Percentiles rank a stretch among this genome's conserved stretches.
These are phyloP conservation scores for Anoplius nigerrimus DNA, from an alignment of 2,888 invertebrate genomes.

Conservation along the genomic window DNA sequence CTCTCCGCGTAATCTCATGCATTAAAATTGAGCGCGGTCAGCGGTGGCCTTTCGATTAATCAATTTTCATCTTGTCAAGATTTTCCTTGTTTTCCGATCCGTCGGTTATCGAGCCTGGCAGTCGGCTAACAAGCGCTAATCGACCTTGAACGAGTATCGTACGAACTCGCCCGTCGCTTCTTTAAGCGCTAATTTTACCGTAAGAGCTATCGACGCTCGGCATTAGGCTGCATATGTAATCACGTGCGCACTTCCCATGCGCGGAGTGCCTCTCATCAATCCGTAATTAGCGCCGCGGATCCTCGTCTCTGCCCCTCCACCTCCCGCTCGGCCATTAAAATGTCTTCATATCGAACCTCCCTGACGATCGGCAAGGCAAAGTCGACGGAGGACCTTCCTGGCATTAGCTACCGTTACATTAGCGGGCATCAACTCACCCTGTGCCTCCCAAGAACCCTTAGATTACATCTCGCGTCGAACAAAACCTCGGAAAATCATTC, in stretches of 20 bases:
- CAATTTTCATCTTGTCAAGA: not conserved
- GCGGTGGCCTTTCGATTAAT: constrained; percentile 5
- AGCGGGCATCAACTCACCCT: not conserved
- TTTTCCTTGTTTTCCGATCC: not conserved
- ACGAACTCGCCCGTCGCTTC: constrained; percentile 1
- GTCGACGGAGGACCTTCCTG: too few species aligned
- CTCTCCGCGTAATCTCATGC: too few species aligned
- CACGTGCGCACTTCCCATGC: constrained; percentile 32
- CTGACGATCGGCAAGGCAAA: too few species aligned
- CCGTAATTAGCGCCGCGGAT: too few species aligned
- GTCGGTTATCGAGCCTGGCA: too few species aligned
- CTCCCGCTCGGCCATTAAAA: not conserved
- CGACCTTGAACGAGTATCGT: constrained; percentile 11
- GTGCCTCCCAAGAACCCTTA: too few species aligned
- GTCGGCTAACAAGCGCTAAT: constrained; percentile 18
- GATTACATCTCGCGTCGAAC: too few species aligned
- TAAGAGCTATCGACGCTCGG: constrained; percentile 37
- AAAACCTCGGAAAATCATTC: too few species aligned
- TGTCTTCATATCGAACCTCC: constrained; percentile 8
- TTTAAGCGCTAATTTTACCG: constrained; percentile 43
- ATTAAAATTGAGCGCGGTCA: too few species aligned
- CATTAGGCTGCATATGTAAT: constrained; percentile 25
- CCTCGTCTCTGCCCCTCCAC: too few species aligned
- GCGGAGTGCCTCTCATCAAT: constrained; percentile 12
- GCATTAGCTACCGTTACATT: too few species aligned